These are phyloP conservation scores for Cardinalis cardinalis DNA, from an alignment of 2,113 vertebrate species.

Conservation along the genomic window DNA sequence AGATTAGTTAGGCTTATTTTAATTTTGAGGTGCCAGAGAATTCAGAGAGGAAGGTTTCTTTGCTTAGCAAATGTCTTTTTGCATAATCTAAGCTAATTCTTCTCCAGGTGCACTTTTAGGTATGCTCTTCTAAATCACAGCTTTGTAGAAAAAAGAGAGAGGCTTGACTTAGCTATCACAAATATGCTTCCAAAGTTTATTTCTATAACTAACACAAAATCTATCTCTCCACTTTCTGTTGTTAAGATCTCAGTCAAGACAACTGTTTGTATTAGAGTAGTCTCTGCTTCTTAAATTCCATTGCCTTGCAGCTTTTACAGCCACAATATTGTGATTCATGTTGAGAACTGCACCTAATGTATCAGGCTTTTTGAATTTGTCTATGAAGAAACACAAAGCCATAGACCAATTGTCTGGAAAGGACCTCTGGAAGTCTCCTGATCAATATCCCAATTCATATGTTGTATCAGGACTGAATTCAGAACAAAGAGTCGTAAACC, in stretches of 20 bases:
- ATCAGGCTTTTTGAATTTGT: background rate
- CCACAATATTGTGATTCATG: background rate
- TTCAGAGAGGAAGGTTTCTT: background rate
- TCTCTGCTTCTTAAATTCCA: background rate
- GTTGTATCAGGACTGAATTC: background rate
- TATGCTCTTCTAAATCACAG: background rate
- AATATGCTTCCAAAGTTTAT: background rate
- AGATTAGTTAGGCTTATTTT: background rate
- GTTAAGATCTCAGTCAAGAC: background rate
- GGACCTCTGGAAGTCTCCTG: background rate
- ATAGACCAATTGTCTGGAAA: background rate
- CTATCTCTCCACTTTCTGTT: rapidly evolving
- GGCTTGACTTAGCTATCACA: background rate
- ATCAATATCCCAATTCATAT: background rate
- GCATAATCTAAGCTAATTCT: background rate
- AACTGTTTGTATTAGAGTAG: background rate
- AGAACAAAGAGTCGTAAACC: background rate
- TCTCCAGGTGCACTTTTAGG: background rate
- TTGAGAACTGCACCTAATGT: rapidly evolving
- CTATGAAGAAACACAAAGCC: background rate
- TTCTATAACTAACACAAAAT: background rate
- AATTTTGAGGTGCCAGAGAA: background rate
- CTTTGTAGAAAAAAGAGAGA: background rate
- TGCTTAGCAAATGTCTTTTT: background rate
- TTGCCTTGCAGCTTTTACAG: background rate